Evolutionary conservation across 2,113 vertebrate genomes (phyloP), one percentile per base, ranked within the genome.

Genomic region (Labrus mixtus): DNA sequence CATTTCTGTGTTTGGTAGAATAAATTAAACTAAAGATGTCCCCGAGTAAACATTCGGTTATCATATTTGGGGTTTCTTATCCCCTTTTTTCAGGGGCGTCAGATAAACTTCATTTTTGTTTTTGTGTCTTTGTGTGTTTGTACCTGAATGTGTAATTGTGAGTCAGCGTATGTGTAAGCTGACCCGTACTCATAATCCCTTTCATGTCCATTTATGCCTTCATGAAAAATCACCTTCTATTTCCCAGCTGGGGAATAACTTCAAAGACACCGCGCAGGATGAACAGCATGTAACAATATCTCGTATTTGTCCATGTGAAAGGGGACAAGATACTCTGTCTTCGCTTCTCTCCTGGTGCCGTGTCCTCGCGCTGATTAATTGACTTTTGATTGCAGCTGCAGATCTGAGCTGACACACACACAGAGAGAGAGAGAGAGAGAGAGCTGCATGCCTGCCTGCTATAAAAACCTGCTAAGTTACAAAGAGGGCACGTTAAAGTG

Each of bases 231-330:
- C 67, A 64, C 70, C 79, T 43, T 72, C 50, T 8, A 10, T 67
- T 63, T 63, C 64, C 55, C 60, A 29, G 51, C 65, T 69, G 74
- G 74, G 71, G 60, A 79, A 79, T 56, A 6, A 73, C 76, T 88
- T 93, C 87, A 92, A 90, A 89, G 86, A 15, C 15, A 22, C 50
- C 61, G 51, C 10, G 59, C 73, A 81, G 78, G 88, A 89, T 84
- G 73, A 88, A 91, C 84, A 75, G 82, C 83, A 54, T 88, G 91
- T 87, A 93, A 92, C 88, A 83, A 87, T 90, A 92, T 90, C 91
- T 92, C 6, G 65, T 78, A 84, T 88, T 91, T 87, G 81, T 87
- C 60, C 68, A 65, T 56, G 69, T 76, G 68, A 86, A 77, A 74
- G 64, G 60, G 56, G 90, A 91, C 87, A 85, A 92, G 89, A 89